Conservation (phyloP, 1,140 invertebrate genomes). For the Drosophila bifasciata region DNA sequence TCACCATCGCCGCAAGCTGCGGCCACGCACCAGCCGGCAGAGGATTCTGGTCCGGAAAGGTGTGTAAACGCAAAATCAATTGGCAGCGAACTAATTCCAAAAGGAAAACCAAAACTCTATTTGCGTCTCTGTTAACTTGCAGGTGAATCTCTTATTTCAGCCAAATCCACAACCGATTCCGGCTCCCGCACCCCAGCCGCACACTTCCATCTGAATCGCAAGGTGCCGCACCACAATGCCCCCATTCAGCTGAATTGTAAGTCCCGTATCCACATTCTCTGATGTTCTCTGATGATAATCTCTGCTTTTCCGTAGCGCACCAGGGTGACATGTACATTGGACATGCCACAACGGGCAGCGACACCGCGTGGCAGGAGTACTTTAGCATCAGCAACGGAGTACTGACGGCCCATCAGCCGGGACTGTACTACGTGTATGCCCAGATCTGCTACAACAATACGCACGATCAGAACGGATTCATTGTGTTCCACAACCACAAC, state of each 20-base stretch:
- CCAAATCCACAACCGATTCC: conserved; percentile 53
- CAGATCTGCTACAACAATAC: conserved; percentile 88
- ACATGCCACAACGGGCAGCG: conserved; percentile 44
- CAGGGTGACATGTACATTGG: conserved; percentile 77
- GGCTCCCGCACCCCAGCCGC: conserved; percentile 48
- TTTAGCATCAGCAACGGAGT: conserved; percentile 81
- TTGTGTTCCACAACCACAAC: conserved; percentile 85
- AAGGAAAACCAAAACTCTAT: conserved; percentile 28
- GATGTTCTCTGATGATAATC: conserved; percentile 13
- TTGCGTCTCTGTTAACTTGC: conserved; percentile 59
- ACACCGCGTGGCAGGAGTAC: conserved; percentile 48
- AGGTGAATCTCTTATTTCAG: conserved; percentile 82
- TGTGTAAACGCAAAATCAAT: conserved; percentile 49
- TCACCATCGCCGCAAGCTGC: conserved; percentile 21
- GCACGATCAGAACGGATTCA: conserved; percentile 87
- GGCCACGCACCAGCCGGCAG: conserved; percentile 35
- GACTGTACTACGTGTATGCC: conserved; percentile 88
- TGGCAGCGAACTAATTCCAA: conserved; percentile 36
- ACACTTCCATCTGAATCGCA: conserved; percentile 71
- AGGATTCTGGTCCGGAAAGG: conserved; percentile 60
- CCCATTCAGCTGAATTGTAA: conserved; percentile 45
- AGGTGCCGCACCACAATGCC: conserved; percentile 42
- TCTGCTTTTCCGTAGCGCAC: conserved; percentile 33
- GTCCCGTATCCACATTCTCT: conserved; percentile 15
- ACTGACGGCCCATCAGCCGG: conserved; percentile 86